A percentile compares a stretch with the other conserved stretches of the same genome.
These are phyloP conservation scores for Rhinoderma darwinii DNA, from an alignment of 2,113 vertebrate genomes.

Conservation along the genomic window DNA sequence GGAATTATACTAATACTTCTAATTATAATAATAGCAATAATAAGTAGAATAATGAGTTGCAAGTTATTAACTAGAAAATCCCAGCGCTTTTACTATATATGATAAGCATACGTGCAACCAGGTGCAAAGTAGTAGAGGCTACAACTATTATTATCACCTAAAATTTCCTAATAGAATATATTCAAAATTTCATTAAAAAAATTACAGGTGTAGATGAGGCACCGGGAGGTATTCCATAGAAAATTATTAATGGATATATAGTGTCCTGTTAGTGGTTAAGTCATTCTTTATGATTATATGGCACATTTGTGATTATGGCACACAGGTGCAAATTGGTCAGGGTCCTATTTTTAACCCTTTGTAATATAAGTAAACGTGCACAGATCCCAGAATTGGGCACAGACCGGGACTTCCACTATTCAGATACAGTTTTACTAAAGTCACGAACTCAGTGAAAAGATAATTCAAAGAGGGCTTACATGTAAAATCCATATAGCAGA, in stretches of 20 bases:
- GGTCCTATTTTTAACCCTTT: neutral
- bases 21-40: conserved; percentile 45
- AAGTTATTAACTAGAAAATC: conserved; percentile 39
- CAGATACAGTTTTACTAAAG: neutral
- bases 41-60: conserved; percentile 50
- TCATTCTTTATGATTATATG: conserved; percentile 14
- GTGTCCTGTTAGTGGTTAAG: neutral
- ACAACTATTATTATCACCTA: conserved; percentile 21
- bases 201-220: conserved; percentile 29
- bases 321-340: neutral
- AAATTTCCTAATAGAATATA: conserved; percentile 19
- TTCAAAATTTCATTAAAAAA: conserved; percentile 23
- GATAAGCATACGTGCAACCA: conserved; percentile 42
- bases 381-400: neutral
- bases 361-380: neutral
- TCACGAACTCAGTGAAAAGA: neutral
- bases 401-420: neutral
- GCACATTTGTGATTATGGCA: conserved; percentile 31
- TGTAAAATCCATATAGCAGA: neutral
- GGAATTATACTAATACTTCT: conserved; percentile 40
- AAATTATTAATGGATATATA: neutral
- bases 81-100: conserved; percentile 48
- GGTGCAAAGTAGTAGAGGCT: conserved; percentile 38
- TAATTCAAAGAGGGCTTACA: neutral
- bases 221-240: conserved; percentile 31